Percentiles rank a stretch among this genome's conserved stretches.
These are phyloP conservation scores for Podocnemis expansa DNA, from an alignment of 2,113 vertebrate genomes.

Conservation along the genomic window DNA sequence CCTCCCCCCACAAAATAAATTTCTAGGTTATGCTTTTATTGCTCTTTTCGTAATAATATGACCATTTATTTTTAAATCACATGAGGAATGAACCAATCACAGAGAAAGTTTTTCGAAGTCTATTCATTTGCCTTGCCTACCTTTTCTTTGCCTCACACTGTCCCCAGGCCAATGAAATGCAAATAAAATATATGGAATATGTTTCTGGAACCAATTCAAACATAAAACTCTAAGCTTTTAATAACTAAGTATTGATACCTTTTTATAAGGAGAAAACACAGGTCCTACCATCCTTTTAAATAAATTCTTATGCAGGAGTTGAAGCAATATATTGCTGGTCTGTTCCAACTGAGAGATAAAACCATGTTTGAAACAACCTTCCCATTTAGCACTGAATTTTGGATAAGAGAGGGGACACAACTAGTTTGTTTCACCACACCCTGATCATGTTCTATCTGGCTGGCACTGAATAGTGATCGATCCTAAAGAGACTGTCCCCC, in stretches of 20 bases:
- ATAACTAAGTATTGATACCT: neutral
- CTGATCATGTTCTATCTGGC: neutral
- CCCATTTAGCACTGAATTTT: neutral
- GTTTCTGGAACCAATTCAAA: neutral
- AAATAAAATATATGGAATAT: neutral
- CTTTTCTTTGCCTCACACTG: neutral
- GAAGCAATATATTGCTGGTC: neutral
- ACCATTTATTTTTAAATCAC: conserved; percentile 48
- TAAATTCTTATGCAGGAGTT: conserved; percentile 12
- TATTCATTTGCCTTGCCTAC: neutral
- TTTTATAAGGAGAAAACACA: neutral
- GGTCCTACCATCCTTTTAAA: neutral
- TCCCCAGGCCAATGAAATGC: neutral
- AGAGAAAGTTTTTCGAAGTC: neutral
- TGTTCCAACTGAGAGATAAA: neutral
- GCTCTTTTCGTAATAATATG: conserved; percentile 23
- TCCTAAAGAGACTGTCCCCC: neutral
- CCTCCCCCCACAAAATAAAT: conserved; percentile 40
- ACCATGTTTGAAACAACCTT: neutral
- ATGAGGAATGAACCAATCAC: neutral
- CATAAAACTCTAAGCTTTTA: neutral
- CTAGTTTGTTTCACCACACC: neutral
- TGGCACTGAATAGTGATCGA: neutral
- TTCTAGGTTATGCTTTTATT: conserved; percentile 28
- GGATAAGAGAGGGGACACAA: neutral